Evolutionary conservation across 2,888 invertebrate species (phyloP), one percentile per base, ranked within the genome.

Genomic region (Horisme vitalbata): DNA sequence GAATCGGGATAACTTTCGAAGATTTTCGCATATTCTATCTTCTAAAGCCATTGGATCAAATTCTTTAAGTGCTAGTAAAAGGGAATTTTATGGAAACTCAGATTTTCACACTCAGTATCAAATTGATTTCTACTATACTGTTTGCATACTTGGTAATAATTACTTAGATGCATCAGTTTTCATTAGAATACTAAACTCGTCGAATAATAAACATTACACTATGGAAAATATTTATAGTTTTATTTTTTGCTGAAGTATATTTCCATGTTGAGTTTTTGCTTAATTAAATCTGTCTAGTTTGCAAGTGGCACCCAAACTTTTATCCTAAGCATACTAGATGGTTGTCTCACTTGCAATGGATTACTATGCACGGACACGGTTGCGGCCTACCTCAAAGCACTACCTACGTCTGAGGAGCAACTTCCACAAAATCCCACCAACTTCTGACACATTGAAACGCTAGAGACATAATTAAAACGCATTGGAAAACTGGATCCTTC

Each of bases 1-100:
- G 78, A 80, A 78, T 75, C 68, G 63, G 65, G 75, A 75, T 81
- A 80, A 83, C 68, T 84, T 85, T 82, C 72, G 69, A 65, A 71
- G 65, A 71, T 66, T 65, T 68, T 70, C 65, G 74, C 75, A 77
- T 81, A 81, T 81, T 79, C 77, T 79, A 81, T 77, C 72, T 71
- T 35, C n/a, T 9, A 21, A 41, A 49, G 26, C 26, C 20, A 27
- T 43, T 43, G 27, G 20, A 49, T 45, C 30, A 38, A 38, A 52
- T 49, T 48, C 37, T 31, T 26, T 35, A 41, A 41, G 37, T 44
- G 43, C 27, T 38, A 9, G 31, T 31, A 15, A 30, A 23, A 33
- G 45, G 15, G 10, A 43, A 7, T 8, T n/a, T n/a, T n/a, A n/a
- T n/a, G n/a, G n/a, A n/a, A n/a, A n/a, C n/a, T n/a, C n/a, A n/a